phyloP scores from a whole-genome alignment of 2,113 vertebrate genomes.

The Aspiorhynchus laticeps region DNA sequence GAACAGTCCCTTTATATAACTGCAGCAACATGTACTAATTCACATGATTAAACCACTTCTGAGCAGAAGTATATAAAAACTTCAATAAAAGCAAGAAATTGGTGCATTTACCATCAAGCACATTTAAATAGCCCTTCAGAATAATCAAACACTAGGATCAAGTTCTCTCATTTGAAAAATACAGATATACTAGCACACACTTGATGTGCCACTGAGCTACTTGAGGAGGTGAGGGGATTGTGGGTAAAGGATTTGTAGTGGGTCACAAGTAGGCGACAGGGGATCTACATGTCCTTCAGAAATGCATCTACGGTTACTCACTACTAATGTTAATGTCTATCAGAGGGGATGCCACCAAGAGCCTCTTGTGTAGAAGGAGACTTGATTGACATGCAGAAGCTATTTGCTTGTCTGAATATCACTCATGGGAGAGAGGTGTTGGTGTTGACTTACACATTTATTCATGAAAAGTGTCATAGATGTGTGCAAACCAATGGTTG shows the following conservation, averaged over 20 bases:
- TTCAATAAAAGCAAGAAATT: background rate
- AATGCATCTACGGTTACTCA: slow-evolving; percentile 53
- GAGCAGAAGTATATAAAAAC: slow-evolving; percentile 18
- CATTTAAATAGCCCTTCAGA: slow-evolving; percentile 45
- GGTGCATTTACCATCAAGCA: background rate
- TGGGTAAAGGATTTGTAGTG: slow-evolving; percentile 32
- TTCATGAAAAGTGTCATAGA: slow-evolving; percentile 48
- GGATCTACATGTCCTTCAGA: slow-evolving; percentile 48
- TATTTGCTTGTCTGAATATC: slow-evolving; percentile 67
- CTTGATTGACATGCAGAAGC: slow-evolving; percentile 67
- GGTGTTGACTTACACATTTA: slow-evolving; percentile 56
- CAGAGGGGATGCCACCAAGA: slow-evolving; percentile 58
- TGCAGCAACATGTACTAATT: background rate
- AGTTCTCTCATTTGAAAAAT: slow-evolving; percentile 28
- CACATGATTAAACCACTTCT: slow-evolving; percentile 4
- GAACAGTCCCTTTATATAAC: background rate
- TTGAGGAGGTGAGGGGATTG: slow-evolving; percentile 25
- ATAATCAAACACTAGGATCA: slow-evolving; percentile 35
- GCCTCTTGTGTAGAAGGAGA: slow-evolving; percentile 50
- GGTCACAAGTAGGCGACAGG: slow-evolving; percentile 6
- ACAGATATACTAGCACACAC: slow-evolving; percentile 43
- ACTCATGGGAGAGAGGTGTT: slow-evolving; percentile 46
- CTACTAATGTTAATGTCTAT: slow-evolving; percentile 61
- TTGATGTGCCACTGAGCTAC: slow-evolving; percentile 7
- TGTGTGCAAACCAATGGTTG: background rate